Evolutionary conservation across 2,888 invertebrate genomes (phyloP), one percentile per base, ranked within the genome.

Genomic region (Osmoderma eremita): DNA sequence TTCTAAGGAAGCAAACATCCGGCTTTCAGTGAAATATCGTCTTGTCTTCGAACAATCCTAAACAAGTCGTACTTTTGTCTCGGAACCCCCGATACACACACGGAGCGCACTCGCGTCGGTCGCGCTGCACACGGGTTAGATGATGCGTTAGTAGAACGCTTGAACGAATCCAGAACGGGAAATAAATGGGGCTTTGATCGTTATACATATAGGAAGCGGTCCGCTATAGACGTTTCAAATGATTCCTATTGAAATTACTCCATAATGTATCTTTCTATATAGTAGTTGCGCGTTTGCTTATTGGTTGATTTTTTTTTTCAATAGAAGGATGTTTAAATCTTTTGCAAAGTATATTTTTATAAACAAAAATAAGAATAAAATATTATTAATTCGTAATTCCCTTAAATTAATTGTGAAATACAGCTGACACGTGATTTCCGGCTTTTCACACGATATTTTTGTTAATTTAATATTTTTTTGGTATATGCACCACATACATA

Each of bases 1-100:
- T 81, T 79, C 79, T 79, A 80, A 81, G 81, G 82, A 82, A 81
- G 81, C 80, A 78, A 74, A 80, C 81, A 81, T 82, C 82, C 82
- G 82, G 78, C 77, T 74, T 78, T 77, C 78, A 75, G 79, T 81
- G 81, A 82, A 81, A 81, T 82, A 82, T 82, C 78, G 80, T 78
- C 81, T 79, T 77, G 78, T 79, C 79, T 78, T 76, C 54, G 77
- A 79, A 79, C 80, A 80, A 79, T 80, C 74, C 79, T 77, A 77
- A 78, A 79, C 80, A 80, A 81, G 78, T 79, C 79, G 77, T 77
- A 80, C 80, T 81, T 80, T 81, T 81, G 80, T 81, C 78, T 79
- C 75, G 75, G 75, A 72, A 67, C 69, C 68, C 67, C 39, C 20
- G 15, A 56, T 20, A 24, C 48, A 36, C 63, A 49, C 17, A 42